These are phyloP conservation scores for Platysteira castanea DNA, from an alignment of 2,113 vertebrate species.

Conservation along the genomic window DNA sequence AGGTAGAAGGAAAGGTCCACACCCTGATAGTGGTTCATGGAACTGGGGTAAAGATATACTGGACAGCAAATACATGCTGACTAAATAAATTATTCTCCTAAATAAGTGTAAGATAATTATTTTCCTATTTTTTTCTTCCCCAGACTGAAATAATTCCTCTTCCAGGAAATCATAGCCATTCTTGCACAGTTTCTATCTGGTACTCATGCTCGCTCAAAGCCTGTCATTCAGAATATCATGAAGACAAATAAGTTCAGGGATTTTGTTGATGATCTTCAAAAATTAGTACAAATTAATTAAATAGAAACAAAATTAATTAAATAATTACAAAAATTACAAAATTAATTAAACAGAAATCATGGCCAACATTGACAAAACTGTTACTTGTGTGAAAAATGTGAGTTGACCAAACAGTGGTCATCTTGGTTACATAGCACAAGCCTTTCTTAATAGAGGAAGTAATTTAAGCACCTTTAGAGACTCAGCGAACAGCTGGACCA, in stretches of 20 bases:
- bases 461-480: not conserved
- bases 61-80: not conserved
- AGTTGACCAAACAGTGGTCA: not conserved
- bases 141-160: not conserved
- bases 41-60: not conserved
- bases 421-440: not conserved
- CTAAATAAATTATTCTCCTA: not conserved
- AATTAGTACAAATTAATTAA: no score
- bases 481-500: not conserved
- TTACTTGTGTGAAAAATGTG: not conserved
- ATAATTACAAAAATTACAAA: not conserved
- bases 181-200: not conserved
- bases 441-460: not conserved
- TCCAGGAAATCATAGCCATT: not conserved
- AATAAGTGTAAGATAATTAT: not conserved
- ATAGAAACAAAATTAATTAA: no score
- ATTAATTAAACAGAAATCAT: not conserved
- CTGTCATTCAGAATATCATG: not conserved
- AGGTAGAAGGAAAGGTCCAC: not conserved
- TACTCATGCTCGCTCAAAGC: not conserved
- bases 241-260: not conserved
- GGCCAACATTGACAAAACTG: not conserved
- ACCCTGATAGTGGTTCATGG: not conserved
- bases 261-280: not conserved
- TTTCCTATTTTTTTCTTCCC: not conserved